Base-by-base conservation (phyloP, 1,140 invertebrate species). In the Drosophila nigromelanica region DNA sequence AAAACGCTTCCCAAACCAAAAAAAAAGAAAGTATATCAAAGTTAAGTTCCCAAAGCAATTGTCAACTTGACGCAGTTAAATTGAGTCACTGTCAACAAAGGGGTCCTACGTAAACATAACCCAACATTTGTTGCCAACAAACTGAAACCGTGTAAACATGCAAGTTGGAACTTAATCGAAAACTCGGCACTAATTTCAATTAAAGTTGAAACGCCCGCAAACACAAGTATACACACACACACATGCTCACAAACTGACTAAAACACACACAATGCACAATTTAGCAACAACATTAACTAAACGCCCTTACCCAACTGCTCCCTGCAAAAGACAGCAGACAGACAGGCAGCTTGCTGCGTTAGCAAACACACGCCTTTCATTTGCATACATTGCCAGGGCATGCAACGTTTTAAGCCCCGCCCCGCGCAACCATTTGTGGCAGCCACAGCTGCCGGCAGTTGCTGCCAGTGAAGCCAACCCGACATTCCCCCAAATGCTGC, bases 121-220 rank as follows among this genome's bases (percentile, higher is more conserved):
- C 64, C 71, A 76, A 85, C 68, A 73, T 73, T 76, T 63, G 39
- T 27, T n/a, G 10, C 45, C 45, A 48, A n/a, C 61, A 43, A 58
- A 39, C n/a, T 8, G 39, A 42, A 66, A 33, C 45, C 54, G 54
- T 42, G 33, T 45, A 85, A 79, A 67, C 60, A 61, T 30, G 42
- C 18, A 18, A 77, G 75, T 68, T 70, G 64, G 52, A 67, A 59
- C 68, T 51, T 89, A 82, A 89, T 82, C 73, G 86, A 87, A 78
- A 83, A 67, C 70, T 74, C 62, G 52, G 48, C 85, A 89, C 80
- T 89, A 89, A 89, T 89, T 89, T 85, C 85, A 89, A 89, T 89
- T 89, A 89, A 89, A 89, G 70, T 78, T 77, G 70, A 59, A 89
- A 71, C 47, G 80, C 55, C 66, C 59, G 73, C 72, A 78, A 73